phyloP scores from a whole-genome alignment of 2,797 vertebrate genomes.

The Poeciliopsis gracilis region DNA sequence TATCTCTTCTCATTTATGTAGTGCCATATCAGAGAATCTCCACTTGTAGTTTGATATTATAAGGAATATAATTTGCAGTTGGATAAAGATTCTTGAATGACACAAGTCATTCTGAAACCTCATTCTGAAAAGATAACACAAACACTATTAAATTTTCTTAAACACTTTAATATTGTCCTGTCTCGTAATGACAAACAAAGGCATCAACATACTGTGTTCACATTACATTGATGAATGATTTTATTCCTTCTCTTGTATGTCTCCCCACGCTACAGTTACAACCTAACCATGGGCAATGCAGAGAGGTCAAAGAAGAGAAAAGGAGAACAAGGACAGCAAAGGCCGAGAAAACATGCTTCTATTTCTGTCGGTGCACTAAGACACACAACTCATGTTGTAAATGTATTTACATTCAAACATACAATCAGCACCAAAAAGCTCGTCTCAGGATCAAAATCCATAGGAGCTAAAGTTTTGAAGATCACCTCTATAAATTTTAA shows the following conservation, averaged over 20 bases:
- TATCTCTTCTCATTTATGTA: background rate
- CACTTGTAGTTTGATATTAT: background rate
- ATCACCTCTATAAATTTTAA: conserved; percentile 43
- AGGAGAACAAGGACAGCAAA: conserved; percentile 59
- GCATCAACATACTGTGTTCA: conserved; percentile 67
- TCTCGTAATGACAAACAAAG: conserved; percentile 74
- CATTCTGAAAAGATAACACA: conserved; percentile 20
- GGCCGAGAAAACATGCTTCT: conserved; percentile 68
- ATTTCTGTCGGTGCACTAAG: conserved; percentile 69
- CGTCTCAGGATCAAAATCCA: conserved; percentile 47
- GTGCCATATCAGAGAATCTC: background rate
- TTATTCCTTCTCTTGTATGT: conserved; percentile 66
- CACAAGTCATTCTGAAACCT: background rate
- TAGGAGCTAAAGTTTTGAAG: conserved; percentile 28
- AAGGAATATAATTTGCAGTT: background rate
- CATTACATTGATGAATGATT: conserved; percentile 65
- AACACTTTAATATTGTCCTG: conserved; percentile 71
- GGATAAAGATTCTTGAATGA: background rate
- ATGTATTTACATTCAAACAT: conserved; percentile 83
- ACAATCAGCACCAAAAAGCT: conserved; percentile 72
- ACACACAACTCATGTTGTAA: conserved; percentile 75
- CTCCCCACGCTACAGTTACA: conserved; percentile 72
- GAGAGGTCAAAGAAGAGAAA: conserved; percentile 64
- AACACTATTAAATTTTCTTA: conserved; percentile 19
- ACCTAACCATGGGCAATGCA: conserved; percentile 67